Base-by-base conservation (phyloP, 2,113 vertebrate species). In the Phaetusa simplex region DNA sequence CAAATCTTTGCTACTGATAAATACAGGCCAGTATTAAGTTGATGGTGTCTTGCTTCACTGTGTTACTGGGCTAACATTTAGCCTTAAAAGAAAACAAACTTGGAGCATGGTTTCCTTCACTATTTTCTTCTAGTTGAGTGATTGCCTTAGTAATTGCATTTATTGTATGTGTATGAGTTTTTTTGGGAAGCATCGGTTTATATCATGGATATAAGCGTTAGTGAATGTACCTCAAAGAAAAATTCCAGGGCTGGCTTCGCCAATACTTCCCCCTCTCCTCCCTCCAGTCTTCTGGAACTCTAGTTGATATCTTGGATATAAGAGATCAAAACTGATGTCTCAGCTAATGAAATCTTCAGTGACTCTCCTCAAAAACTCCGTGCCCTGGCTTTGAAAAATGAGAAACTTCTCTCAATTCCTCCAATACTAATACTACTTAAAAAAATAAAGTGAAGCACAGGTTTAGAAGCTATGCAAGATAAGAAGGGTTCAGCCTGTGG, bases 401-500 rank as follows among this genome's bases (percentile, higher is more conserved):
- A 81, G 38, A 73, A 61, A 59, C 5, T 52, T 82, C 20, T 86
- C 15, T 76, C 10, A 50, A 5, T 77, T 90, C 22, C 13, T 91
- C n/a, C 22, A 53, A 15, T 56, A 38, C 18, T 91, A 74, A 23
- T 50, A 27, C 27, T 66, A 19, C 52, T 85, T 77, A 30, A 85
- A 74, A 74, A 69, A 70, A 40, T 29, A 32, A 72, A 76, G 7
- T 2, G 42, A 87, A 93, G 64, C 29, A 45, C 56, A 61, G 32
- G 32, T 90, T 96, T 97, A 88, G 91, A 88, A 82, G 71, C 72
- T 85, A 14, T 79, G 43, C 73, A 91, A 91, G 67, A 29, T 77
- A 72, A 74, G 67, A 88, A 86, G 8, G 87, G 58, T 62, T 49
- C 66, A 94, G 78, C 32, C 58, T 91, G 81, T 40, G 67, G 76